Conservation (phyloP, 2,888 invertebrate genomes). For the Therioaphis trifolii region DNA sequence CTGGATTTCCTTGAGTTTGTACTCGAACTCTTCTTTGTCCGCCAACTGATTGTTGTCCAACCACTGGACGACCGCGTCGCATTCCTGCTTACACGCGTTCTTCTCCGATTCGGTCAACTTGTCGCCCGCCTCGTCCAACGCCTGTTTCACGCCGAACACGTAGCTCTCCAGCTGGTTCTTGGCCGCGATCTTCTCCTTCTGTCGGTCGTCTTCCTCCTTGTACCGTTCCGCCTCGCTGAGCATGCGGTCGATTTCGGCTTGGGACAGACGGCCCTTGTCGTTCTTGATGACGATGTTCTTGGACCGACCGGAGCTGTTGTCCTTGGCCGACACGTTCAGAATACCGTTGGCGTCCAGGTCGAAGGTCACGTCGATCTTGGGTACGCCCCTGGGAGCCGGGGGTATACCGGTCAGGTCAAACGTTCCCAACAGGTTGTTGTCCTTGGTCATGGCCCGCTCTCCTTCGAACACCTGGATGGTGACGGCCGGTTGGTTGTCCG, state of each 20-base stretch:
- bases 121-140: constrained; percentile 68
- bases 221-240: constrained; percentile 69
- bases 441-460: constrained; percentile 73
- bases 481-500: constrained; percentile 72
- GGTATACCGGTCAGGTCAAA: constrained; percentile 70
- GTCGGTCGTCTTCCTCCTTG: constrained; percentile 68
- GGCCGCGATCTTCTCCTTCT: constrained; percentile 69
- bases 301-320: constrained; percentile 69
- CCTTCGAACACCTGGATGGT: constrained; percentile 69
- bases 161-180: constrained; percentile 70
- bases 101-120: constrained; percentile 69
- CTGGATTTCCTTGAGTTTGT: constrained; percentile 70
- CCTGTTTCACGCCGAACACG: constrained; percentile 68
- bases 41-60: constrained; percentile 71
- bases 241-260: constrained; percentile 71
- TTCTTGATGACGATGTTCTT: constrained; percentile 71
- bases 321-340: constrained; percentile 69
- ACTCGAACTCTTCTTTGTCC: constrained; percentile 70
- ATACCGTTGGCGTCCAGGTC: constrained; percentile 72
- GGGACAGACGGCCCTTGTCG: constrained; percentile 70
- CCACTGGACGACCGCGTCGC: constrained; percentile 70
- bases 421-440: constrained; percentile 78
- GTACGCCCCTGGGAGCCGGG: constrained; percentile 84
- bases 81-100: constrained; percentile 67
- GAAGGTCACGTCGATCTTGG: constrained; percentile 84